A percentile compares a stretch with the other conserved stretches of the same genome.
phyloP scores from a whole-genome alignment of 2,888 invertebrate genomes.

The Spialia ferax region DNA sequence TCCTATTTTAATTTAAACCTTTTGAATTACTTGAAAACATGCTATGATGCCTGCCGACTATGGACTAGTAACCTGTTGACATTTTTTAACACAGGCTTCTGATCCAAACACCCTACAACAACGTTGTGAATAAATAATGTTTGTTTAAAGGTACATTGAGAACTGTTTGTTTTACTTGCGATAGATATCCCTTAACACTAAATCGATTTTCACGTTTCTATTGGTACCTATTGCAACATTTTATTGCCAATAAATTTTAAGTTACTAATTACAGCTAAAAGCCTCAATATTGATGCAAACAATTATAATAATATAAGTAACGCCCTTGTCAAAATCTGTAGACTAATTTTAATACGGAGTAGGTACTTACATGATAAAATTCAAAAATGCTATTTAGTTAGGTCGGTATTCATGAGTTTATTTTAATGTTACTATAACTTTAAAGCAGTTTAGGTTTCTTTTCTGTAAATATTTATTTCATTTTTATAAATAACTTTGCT shows the following conservation, averaged over 20 bases:
- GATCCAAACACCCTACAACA: neutral
- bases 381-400: neutral
- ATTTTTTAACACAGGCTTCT: neutral
- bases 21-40: neutral
- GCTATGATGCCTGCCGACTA: neutral
- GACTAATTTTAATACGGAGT: neutral
- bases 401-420: slow-evolving; percentile 3
- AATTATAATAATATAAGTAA: slow-evolving; percentile 1
- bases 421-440: neutral
- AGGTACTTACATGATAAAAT: neutral
- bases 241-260: slow-evolving; percentile 17
- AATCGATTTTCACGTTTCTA: slow-evolving; percentile 14
- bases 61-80: neutral
- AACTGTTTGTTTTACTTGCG: neutral
- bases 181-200: neutral
- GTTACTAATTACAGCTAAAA: slow-evolving; percentile 26
- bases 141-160: too few species aligned
- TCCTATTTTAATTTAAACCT: too few species aligned
- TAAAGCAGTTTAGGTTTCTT: slow-evolving; percentile 1
- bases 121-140: neutral
- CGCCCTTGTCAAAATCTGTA: neutral
- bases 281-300: slow-evolving; percentile 24
- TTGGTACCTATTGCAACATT: slow-evolving; percentile 23
- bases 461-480: neutral
- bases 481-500: neutral